Base-by-base conservation (phyloP, 2,888 invertebrate genomes). In the Sesia bembeciformis region DNA sequence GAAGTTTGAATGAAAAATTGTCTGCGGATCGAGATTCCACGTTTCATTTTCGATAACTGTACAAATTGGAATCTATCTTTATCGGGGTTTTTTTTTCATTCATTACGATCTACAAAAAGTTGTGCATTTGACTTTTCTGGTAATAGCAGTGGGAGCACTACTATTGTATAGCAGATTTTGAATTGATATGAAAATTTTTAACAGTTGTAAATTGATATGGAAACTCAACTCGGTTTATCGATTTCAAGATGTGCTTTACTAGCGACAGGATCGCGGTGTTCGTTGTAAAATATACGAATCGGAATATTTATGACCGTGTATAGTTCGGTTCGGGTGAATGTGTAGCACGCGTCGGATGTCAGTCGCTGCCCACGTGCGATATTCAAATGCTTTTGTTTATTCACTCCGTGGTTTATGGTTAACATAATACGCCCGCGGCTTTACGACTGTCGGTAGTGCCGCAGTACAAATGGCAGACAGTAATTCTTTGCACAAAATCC, bases 351-450 rank as follows among this genome's bases (percentile, higher is more conserved):
- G 67, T 75, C 65, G 62, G 56, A 64, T 67, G 81, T 78, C 81
- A 76, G 68, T 72, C 63, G 61, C 78, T 71, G 64, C 84, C 85
- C 84, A 85, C 85, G 78, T 76, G 68, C 70, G 67, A 70, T 78
- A 78, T 81, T 78, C 82, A 81, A 81, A 84, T 74, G 74, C 78
- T 71, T 75, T 83, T 80, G 81, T 81, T 75, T 76, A 78, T 80
- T 72, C 68, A 68, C 65, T 64, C 66, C 60, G 73, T 80, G 72
- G 72, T 81, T 78, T 82, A 81, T 77, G 74, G 65, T 65, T 46
- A 69, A 65, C 68, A 62, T 60, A 69, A 69, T 70, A 73, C 71
- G 71, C 70, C 73, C 46, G 46, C 46, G 60, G 58, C 38, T 50
- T 50, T 50, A 50, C 59, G 60, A 62, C 57, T 54, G 46, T 46